Percentiles rank a stretch among this genome's conserved stretches.
Evolutionary conservation across 2,797 vertebrate species (phyloP).

Genomic region (Eulemur mongoz): DNA sequence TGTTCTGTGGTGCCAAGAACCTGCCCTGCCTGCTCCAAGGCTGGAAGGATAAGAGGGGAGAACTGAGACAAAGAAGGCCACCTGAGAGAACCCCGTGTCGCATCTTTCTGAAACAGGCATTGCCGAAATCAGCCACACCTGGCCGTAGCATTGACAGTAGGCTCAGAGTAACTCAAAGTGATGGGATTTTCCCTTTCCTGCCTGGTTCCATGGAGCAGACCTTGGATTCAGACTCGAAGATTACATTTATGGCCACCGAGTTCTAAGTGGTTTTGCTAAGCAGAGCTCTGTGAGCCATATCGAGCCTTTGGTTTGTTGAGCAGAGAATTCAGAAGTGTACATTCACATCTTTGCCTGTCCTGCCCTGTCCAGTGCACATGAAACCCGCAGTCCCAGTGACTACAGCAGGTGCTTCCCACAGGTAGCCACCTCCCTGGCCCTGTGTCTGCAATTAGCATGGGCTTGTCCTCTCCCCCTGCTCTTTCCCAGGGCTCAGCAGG

Average conservation of each 20-base stretch:
- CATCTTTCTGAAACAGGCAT: not conserved
- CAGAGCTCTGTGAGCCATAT: not conserved
- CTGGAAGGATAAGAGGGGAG: no score
- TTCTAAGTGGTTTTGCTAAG: not conserved
- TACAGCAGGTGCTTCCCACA: not conserved
- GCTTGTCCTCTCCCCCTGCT: not conserved
- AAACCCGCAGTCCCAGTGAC: not conserved
- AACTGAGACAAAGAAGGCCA: fast-evolving
- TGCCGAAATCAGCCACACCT: fast-evolving
- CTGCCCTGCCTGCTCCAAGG: no score
- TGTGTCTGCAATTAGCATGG: not conserved
- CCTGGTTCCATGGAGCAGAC: not conserved
- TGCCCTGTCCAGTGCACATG: not conserved
- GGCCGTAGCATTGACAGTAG: fast-evolving
- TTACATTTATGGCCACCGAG: fast-evolving
- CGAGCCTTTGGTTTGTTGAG: not conserved
- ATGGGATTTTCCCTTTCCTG: not conserved
- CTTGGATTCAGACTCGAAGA: not conserved
- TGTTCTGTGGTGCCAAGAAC: not conserved
- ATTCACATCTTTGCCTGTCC: no score
- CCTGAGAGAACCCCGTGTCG: fast-evolving
- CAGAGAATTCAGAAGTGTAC: fast-evolving
- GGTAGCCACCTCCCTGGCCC: not conserved
- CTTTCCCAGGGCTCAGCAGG: not conserved
- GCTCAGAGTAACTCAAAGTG: not conserved